Base-by-base conservation (phyloP, 2,888 invertebrate species). In the Campoletis raptor region DNA sequence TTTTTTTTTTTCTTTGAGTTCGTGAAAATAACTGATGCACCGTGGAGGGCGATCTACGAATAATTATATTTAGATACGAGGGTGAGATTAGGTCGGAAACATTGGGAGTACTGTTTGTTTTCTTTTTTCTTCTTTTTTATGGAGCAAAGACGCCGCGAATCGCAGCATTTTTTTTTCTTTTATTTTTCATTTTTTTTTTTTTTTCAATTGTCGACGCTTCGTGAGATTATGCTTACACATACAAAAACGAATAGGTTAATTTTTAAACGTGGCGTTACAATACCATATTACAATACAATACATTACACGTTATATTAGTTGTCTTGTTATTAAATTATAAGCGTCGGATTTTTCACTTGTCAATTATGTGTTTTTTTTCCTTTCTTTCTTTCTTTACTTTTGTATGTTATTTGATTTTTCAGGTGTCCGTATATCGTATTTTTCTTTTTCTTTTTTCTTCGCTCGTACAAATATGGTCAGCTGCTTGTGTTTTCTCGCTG, bases 221-320 rank as follows among this genome's bases (percentile, higher is more conserved):
- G 85, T 88, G 90, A 90, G 89, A 90, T 90, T 90, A 90, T 90
- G 88, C 90, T 89, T 90, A 91, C 87, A 90, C 88, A 91, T 90
- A 91, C 91, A 90, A 92, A 91, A 92, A 92, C 87, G 88, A 87
- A 86, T 87, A 85, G 86, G 88, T 89, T 89, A 88, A 85, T 89
- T 89, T 87, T 88, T 85, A 83, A 79, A 87, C 85, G 82, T 87
- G 90, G 90, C 88, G 89, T 92, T 92, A 92, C 91, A 92, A 92
- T 92, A 92, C 91, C 92, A 90, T 90, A 89, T 92, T 92, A 93
- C 92, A 91, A 91, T 93, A 93, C 92, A 91, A 91, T 93, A 93
- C 91, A 92, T 91, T 92, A 92, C 90, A 91, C 91, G 89, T 93
- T 93, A 92, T 89, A 91, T 92, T 92, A 92, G 90, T 92, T 90